These are phyloP conservation scores for Tanypteryx hageni DNA, from an alignment of 2,888 invertebrate species.

Conservation along the genomic window DNA sequence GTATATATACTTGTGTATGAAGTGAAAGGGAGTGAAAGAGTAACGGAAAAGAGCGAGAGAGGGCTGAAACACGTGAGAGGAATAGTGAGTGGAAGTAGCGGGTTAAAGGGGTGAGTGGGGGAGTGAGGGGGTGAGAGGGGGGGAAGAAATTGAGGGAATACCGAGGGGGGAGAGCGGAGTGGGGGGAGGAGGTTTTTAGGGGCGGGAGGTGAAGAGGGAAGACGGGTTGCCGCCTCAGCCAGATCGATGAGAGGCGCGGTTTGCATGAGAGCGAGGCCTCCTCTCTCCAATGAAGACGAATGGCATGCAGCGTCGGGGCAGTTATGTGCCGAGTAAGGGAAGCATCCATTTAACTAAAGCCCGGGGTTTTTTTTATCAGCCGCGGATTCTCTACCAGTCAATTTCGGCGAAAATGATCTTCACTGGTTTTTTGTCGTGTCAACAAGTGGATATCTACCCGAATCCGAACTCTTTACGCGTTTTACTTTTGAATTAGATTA, in stretches of 20 bases:
- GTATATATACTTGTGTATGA: too few relatives aligned
- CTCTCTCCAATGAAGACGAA: constrained; percentile 53
- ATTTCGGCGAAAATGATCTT: not conserved
- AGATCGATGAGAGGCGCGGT: constrained; percentile 63
- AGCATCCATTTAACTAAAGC: constrained; percentile 56
- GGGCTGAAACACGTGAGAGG: not conserved
- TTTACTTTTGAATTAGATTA: not conserved
- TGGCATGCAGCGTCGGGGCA: constrained; percentile 43
- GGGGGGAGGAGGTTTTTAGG: not conserved
- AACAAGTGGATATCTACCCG: not conserved
- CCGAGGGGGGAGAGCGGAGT: not conserved
- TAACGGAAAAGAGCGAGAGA: not conserved
- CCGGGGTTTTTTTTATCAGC: not conserved
- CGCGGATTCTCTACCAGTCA: not conserved
- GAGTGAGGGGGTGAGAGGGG: too few relatives aligned
- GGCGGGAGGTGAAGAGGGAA: not conserved
- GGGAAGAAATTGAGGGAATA: not conserved
- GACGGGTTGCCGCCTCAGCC: constrained; percentile 39
- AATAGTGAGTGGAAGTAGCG: not conserved
- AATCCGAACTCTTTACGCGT: not conserved
- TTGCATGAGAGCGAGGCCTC: constrained; percentile 57
- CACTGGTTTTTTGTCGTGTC: not conserved
- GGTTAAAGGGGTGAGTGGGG: not conserved
- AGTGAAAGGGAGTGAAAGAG: not conserved
- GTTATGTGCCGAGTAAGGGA: constrained; percentile 25